phyloP scores from a whole-genome alignment of 2,888 invertebrate species.

The Rhingia rostrata region DNA sequence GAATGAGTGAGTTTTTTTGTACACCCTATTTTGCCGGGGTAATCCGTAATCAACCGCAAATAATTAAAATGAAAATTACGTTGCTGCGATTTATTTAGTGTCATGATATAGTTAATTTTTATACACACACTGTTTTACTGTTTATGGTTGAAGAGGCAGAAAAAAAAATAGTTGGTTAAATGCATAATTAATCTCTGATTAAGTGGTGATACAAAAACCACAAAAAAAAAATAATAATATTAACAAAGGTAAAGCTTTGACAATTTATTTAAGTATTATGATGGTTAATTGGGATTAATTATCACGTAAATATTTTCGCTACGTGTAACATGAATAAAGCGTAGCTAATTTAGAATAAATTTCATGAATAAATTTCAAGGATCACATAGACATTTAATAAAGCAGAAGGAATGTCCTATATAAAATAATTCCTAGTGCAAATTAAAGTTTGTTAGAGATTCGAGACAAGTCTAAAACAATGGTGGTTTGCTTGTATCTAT shows the following conservation, averaged over 20 bases:
- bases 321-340: neutral
- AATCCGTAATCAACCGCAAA: slow-evolving; percentile 43
- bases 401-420: too few relatives aligned
- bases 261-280: slow-evolving; percentile 24
- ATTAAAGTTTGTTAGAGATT: neutral
- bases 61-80: slow-evolving; percentile 52
- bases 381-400: too few relatives aligned
- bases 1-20: slow-evolving; percentile 2
- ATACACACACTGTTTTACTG: neutral
- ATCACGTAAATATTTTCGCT: slow-evolving; percentile 25
- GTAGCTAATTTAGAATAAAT: neutral
- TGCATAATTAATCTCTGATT: slow-evolving; percentile 56
- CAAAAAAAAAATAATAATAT: slow-evolving; percentile 13
- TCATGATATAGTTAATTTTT: slow-evolving; percentile 46
- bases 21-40: slow-evolving; percentile 6
- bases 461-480: neutral
- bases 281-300: slow-evolving; percentile 41
- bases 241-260: slow-evolving; percentile 14
- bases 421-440: neutral
- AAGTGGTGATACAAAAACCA: slow-evolving; percentile 19
- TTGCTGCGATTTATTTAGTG: slow-evolving; percentile 45
- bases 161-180: slow-evolving; percentile 31
- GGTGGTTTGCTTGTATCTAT: neutral
- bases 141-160: slow-evolving; percentile 1
- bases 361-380: neutral